phyloP scores from a whole-genome alignment of 2,888 invertebrate genomes.

The Cantharis nigra region DNA sequence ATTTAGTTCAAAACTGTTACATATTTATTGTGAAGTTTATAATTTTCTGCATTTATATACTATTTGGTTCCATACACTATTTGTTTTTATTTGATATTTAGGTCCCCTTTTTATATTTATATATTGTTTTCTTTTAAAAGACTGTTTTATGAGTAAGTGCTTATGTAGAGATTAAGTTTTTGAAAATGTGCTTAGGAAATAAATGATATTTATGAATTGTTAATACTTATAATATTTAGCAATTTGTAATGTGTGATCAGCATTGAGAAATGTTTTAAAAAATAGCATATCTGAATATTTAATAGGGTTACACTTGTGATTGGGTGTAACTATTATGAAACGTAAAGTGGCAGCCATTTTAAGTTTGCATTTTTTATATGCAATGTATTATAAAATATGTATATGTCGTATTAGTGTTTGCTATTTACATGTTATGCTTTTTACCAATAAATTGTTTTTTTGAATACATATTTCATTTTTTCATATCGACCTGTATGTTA shows the following conservation, averaged over 20 bases:
- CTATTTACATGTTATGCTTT: slow-evolving; percentile 33
- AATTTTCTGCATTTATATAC: neutral
- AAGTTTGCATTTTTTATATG: slow-evolving; percentile 9
- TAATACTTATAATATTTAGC: slow-evolving; percentile 12
- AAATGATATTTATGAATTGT: slow-evolving; percentile 25
- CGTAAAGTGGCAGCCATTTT: slow-evolving; percentile 16
- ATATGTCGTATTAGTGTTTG: slow-evolving; percentile 35
- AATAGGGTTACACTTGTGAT: neutral
- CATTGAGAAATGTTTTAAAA: neutral
- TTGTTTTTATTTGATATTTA: neutral
- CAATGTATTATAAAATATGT: slow-evolving; percentile 30
- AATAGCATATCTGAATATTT: slow-evolving; percentile 7
- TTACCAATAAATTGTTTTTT: slow-evolving; percentile 14
- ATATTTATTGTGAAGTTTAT: neutral
- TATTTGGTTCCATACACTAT: neutral
- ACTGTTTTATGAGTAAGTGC: slow-evolving; percentile 13
- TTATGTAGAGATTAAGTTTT: slow-evolving; percentile 14
- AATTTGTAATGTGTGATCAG: slow-evolving; percentile 19
- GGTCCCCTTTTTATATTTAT: slow-evolving; percentile 2
- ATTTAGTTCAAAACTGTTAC: neutral
- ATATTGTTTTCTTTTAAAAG: slow-evolving; percentile 9
- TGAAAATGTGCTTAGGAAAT: slow-evolving; percentile 5
- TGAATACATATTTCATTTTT: neutral
- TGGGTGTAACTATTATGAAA: neutral
- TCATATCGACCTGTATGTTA: neutral